Evolutionary conservation across 2,797 vertebrate genomes (phyloP).

Genomic region (Enteromius viviparus): DNA sequence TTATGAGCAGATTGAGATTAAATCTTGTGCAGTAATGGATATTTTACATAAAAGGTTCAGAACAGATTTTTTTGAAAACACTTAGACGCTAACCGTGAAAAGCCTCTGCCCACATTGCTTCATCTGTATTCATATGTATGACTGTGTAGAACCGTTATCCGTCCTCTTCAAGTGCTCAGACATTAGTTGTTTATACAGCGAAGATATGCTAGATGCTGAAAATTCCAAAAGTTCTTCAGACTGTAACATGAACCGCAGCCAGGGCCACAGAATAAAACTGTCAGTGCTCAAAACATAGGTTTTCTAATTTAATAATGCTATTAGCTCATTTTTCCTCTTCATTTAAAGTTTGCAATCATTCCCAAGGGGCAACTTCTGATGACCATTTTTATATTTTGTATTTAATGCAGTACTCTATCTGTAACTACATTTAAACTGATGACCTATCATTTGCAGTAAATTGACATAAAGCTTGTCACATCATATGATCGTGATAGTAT

Average conservation of each 20-base stretch:
- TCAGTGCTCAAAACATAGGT: slow-evolving; percentile 21
- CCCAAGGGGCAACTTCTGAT: neutral
- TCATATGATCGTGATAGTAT: slow-evolving; percentile 2
- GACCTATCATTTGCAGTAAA: neutral
- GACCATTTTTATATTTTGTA: neutral
- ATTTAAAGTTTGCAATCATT: neutral
- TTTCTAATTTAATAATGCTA: neutral
- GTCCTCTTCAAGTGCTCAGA: slow-evolving; percentile 7
- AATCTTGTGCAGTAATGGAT: slow-evolving; percentile 7
- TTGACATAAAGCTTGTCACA: slow-evolving; percentile 7
- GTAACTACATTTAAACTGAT: neutral
- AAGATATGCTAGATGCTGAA: slow-evolving; percentile 2
- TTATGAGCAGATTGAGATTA: slow-evolving; percentile 11
- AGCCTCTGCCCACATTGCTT: slow-evolving; percentile 35
- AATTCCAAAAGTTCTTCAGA: neutral
- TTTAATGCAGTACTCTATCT: neutral
- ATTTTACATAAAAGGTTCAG: slow-evolving; percentile 3
- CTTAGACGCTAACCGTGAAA: slow-evolving; percentile 63
- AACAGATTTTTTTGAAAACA: slow-evolving; percentile 13
- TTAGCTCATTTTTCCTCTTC: neutral
- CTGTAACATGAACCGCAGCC: neutral
- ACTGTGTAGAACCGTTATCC: slow-evolving; percentile 39
- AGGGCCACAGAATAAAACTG: slow-evolving; percentile 16
- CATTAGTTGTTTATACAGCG: slow-evolving; percentile 23
- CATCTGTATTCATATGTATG: slow-evolving; percentile 56